Conservation (phyloP, 2,113 vertebrate species). For the Prunella himalayana region DNA sequence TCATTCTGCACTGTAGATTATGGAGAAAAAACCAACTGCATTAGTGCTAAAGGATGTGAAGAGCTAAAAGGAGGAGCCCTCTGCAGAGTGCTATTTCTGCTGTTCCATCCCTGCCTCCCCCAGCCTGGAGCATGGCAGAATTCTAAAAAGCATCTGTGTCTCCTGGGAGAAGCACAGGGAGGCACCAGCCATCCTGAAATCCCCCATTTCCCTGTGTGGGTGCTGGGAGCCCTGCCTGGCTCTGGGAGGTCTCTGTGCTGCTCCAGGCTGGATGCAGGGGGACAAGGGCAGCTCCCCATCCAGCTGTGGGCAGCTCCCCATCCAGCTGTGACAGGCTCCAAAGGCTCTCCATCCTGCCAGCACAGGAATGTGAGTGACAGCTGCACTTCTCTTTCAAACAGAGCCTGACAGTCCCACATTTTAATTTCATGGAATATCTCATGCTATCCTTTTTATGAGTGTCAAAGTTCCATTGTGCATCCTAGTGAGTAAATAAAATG, state of each 20-base stretch:
- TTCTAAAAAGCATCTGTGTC: not conserved
- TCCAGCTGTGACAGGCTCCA: rapidly evolving
- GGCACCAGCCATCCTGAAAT: not conserved
- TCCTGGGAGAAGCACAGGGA: not conserved
- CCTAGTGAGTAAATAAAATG: not conserved
- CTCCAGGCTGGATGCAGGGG: not conserved
- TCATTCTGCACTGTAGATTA: not conserved
- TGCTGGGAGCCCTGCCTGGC: not conserved
- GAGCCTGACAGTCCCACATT: not conserved
- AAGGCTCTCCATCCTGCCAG: not conserved
- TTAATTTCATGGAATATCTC: not conserved
- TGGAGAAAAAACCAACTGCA: not conserved
- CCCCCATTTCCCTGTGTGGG: not conserved
- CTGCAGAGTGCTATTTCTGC: not conserved
- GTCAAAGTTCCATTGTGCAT: not conserved
- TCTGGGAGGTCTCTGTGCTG: not conserved
- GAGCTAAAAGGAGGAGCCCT: not conserved
- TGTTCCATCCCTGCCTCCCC: not conserved
- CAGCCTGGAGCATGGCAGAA: not conserved
- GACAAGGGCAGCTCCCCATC: not conserved
- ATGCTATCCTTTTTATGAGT: not conserved
- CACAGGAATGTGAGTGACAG: not conserved
- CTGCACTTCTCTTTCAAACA: not conserved
- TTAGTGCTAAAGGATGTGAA: not conserved
- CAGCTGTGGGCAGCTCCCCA: too few relatives aligned